Evolutionary conservation across 2,797 vertebrate species (phyloP).

Genomic region (Scleropages formosus): DNA sequence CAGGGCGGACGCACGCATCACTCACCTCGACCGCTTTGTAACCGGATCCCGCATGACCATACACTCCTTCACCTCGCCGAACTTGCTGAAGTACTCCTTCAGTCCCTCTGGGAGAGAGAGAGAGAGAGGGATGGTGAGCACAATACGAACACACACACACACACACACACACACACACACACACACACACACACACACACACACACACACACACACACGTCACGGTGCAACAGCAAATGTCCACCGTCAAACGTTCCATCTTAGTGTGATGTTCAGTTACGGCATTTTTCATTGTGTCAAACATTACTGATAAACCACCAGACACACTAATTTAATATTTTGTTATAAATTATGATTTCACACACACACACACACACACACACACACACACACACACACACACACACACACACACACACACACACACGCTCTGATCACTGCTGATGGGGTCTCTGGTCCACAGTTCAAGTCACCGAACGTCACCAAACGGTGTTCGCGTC

Average conservation of each 20-base stretch:
- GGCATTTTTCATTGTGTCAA: background rate
- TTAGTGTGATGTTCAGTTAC: background rate
- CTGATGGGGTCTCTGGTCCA: too few relatives aligned
- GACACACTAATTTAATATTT: background rate
- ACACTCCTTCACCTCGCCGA: slow-evolving; percentile 98
- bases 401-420: too few relatives aligned
- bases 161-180: background rate
- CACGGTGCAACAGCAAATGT: too few relatives aligned
- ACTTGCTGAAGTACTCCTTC: slow-evolving; percentile 99
- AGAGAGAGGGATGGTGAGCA: slow-evolving; percentile 14
- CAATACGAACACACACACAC: background rate
- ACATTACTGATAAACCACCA: slow-evolving; percentile 8
- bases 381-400: too few relatives aligned
- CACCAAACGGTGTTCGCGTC: too few relatives aligned
- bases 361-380: background rate
- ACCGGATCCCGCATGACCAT: slow-evolving; percentile 99
- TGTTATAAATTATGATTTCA: background rate
- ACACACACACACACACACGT: too few relatives aligned
- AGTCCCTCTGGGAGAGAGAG: slow-evolving; percentile 79
- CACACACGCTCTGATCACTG: too few relatives aligned
- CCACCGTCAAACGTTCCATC: too few relatives aligned
- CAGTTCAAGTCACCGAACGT: too few relatives aligned
- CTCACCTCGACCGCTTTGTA: slow-evolving; percentile 98
- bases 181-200: background rate
- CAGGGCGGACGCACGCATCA: slow-evolving; percentile 45